Evolutionary conservation across 2,797 vertebrate genomes (phyloP), one percentile per base, ranked within the genome.

Genomic region (Sandelia bainsii): DNA sequence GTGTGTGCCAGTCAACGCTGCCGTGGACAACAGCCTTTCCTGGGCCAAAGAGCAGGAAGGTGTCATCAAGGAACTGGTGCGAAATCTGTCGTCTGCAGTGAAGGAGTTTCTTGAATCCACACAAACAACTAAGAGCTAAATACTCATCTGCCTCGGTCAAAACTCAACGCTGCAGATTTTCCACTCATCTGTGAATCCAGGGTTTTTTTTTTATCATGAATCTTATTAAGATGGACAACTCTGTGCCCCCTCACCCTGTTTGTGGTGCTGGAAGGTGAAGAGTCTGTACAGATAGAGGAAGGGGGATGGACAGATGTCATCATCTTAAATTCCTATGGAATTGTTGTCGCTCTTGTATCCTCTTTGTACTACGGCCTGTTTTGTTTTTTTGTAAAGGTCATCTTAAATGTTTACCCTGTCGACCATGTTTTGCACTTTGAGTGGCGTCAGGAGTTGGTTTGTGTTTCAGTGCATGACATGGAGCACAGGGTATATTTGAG

Each of bases 251-350:
- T 60, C 66, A 62, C 67, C 78, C 70, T 56, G 72, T 67, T 73
- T 79, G 70, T 50, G 71, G 69, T 74, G 81, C 60, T 54, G 77
- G 57, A 77, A 57, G 71, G 75, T 69, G 83, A 45, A 66, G 54
- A 20, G 76, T 76, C 56, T 73, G 74, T 56, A 23, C 62, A 65
- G 62, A 64, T 37, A 16, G 54, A 79, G 10, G 34, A 44, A 74
- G 53, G 50, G 69, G 59, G 69, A 65, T 59, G 67, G 71, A 77
- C 61, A 49, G 60, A 87, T 58, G 82, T 82, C 77, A 83, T 72
- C 81, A 80, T 90, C 92, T 93, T 90, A 95, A 94, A 96, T 97
- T 97, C 96, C 97, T 96, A 96, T 96, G 96, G 96, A 97, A 97
- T 97, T 95, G 93, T 82, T 64, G 66, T 88, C 73, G 69, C 79